Evolutionary conservation across 2,888 invertebrate species (phyloP).

Genomic region (Brachyopa scutellaris): DNA sequence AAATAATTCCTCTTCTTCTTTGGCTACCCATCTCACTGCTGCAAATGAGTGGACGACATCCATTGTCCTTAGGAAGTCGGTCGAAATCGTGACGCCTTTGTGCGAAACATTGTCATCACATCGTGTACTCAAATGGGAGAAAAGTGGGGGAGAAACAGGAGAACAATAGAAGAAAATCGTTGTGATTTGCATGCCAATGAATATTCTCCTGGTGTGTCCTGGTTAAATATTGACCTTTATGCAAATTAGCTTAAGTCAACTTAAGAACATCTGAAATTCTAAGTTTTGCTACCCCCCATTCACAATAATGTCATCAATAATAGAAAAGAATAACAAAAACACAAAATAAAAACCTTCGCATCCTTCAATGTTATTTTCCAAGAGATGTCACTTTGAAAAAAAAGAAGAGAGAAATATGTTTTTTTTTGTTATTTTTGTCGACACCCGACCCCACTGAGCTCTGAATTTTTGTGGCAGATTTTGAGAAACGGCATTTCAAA

Average conservation of each 20-base stretch:
- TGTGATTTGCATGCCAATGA: constrained; percentile 81
- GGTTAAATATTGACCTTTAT: constrained; percentile 77
- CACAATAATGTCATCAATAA: constrained; percentile 62
- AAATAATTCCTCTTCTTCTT: constrained; percentile 44
- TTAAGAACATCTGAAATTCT: constrained; percentile 68
- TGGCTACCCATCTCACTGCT: constrained; percentile 15
- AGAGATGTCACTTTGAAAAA: constrained; percentile 26
- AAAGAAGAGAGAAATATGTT: constrained; percentile 9
- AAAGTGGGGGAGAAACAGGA: constrained; percentile 2
- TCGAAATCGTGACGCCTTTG: constrained; percentile 52
- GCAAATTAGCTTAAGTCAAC: constrained; percentile 83
- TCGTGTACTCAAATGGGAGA: background rate
- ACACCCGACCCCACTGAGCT: background rate
- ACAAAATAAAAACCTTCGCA: background rate
- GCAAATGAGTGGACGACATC: constrained; percentile 49
- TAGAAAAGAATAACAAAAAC: constrained; percentile 18
- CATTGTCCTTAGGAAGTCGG: constrained; percentile 58
- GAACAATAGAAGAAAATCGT: constrained; percentile 76
- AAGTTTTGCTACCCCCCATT: constrained; percentile 35
- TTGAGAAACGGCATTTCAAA: constrained; percentile 58
- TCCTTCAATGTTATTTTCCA: constrained; percentile 37
- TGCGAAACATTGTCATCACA: constrained; percentile 15
- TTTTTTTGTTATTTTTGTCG: background rate
- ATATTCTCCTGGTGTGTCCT: constrained; percentile 74
- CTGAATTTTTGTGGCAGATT: constrained; percentile 57